These are phyloP conservation scores for Phalloptychus januarius DNA, from an alignment of 2,797 vertebrate genomes.

Conservation along the genomic window DNA sequence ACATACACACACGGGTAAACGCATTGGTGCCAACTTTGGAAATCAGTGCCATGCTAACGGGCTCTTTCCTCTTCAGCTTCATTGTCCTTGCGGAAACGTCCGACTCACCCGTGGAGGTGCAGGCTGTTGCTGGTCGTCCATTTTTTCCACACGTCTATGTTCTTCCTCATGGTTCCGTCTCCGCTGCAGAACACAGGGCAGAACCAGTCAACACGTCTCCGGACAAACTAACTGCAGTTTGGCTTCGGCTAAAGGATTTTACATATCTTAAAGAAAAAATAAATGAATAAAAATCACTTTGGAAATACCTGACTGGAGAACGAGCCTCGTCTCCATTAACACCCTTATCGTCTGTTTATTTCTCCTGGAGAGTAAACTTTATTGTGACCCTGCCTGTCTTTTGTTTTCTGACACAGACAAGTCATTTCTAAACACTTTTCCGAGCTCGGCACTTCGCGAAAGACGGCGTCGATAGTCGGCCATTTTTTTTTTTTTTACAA, in stretches of 20 bases:
- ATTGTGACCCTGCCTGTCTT: not conserved
- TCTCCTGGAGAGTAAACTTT: not conserved
- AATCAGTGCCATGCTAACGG: conserved; percentile 33
- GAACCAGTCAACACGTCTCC: conserved; percentile 24
- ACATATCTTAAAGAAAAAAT: not conserved
- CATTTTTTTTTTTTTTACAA: too few species aligned
- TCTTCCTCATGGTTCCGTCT: conserved; percentile 98
- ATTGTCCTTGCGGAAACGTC: conserved; percentile 31
- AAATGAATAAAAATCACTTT: not conserved
- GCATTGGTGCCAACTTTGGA: conserved; percentile 12
- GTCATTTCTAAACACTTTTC: not conserved
- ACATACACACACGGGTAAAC: not conserved
- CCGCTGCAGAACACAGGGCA: conserved; percentile 80
- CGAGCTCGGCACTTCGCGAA: not conserved
- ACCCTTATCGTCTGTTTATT: not conserved
- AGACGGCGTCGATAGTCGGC: too few species aligned
- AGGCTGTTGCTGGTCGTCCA: conserved; percentile 97
- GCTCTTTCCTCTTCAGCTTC: conserved; percentile 57
- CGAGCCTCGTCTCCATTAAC: not conserved
- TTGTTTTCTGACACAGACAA: not conserved
- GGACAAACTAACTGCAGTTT: conserved; percentile 26
- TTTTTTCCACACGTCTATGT: conserved; percentile 99
- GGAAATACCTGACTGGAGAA: not conserved
- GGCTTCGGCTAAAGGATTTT: conserved; percentile 22
- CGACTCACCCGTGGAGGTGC: conserved; percentile 93